phyloP scores from a whole-genome alignment of 2,113 vertebrate species.

The Channa maculata region DNA sequence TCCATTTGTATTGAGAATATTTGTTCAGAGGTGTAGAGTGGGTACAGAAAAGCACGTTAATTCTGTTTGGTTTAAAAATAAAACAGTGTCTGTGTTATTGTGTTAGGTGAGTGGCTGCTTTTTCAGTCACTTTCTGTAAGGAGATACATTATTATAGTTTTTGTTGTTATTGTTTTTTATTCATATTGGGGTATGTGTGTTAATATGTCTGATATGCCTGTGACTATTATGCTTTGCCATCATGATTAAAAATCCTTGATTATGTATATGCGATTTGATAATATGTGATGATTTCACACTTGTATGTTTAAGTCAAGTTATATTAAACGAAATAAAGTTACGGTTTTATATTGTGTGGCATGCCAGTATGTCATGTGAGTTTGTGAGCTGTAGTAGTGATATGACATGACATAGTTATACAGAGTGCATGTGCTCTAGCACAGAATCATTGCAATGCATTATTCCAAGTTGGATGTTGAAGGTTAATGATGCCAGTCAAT shows the following conservation, averaged over 20 bases:
- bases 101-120: neutral
- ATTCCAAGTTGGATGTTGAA: too few relatives aligned
- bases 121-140: neutral
- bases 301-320: too few relatives aligned
- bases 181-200: neutral
- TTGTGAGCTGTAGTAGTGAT: neutral
- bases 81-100: neutral
- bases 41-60: neutral
- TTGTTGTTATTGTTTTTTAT: neutral
- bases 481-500: too few relatives aligned
- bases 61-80: neutral
- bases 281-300: neutral
- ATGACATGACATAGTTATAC: neutral
- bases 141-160: neutral
- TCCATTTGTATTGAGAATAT: too few relatives aligned
- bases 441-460: too few relatives aligned
- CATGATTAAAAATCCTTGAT: neutral
- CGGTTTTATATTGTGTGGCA: neutral
- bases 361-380: neutral
- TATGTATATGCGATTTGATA: neutral
- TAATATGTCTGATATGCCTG: neutral
- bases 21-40: neutral
- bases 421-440: too few relatives aligned
- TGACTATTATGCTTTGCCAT: neutral
- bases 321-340: neutral